Evolutionary conservation across 2,113 vertebrate genomes (phyloP).

Genomic region (Centropristis striata): DNA sequence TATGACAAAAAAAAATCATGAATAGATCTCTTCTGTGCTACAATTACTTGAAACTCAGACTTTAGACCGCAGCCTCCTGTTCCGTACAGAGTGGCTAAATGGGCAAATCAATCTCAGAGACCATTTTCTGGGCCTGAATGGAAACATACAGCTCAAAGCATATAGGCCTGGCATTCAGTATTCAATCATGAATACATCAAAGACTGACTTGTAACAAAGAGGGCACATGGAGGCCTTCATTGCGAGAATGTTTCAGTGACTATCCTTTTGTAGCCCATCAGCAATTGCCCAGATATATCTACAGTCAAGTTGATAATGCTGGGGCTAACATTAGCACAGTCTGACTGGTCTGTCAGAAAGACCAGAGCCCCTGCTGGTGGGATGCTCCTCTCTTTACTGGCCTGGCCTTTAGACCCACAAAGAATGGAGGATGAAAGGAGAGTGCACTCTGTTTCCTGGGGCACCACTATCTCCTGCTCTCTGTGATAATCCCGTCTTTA

Average conservation of each 20-base stretch:
- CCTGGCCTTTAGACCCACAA: constrained; percentile 63
- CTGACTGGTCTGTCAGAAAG: constrained; percentile 25
- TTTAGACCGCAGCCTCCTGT: not conserved
- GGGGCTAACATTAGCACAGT: constrained; percentile 26
- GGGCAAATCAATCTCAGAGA: constrained; percentile 22
- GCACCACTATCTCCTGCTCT: constrained; percentile 62
- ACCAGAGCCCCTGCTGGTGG: constrained; percentile 31
- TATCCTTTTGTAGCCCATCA: constrained; percentile 32
- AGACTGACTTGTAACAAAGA: constrained; percentile 38
- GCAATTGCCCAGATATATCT: constrained; percentile 36
- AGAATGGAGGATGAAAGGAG: constrained; percentile 69
- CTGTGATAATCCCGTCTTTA: constrained; percentile 66
- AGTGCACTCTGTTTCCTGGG: constrained; percentile 59
- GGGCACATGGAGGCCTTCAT: not conserved
- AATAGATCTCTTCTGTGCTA: not conserved
- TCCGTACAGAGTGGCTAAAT: not conserved
- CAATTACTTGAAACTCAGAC: constrained; percentile 2
- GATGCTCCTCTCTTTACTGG: constrained; percentile 37
- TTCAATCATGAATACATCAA: constrained; percentile 44
- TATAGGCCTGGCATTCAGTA: constrained; percentile 32
- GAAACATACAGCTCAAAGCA: constrained; percentile 15
- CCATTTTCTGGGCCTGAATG: constrained; percentile 32
- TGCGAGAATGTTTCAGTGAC: constrained; percentile 34
- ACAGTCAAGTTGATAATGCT: constrained; percentile 21
- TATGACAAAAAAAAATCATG: not conserved